phyloP scores from a whole-genome alignment of 2,888 invertebrate genomes.

The Octodonta nipae region DNA sequence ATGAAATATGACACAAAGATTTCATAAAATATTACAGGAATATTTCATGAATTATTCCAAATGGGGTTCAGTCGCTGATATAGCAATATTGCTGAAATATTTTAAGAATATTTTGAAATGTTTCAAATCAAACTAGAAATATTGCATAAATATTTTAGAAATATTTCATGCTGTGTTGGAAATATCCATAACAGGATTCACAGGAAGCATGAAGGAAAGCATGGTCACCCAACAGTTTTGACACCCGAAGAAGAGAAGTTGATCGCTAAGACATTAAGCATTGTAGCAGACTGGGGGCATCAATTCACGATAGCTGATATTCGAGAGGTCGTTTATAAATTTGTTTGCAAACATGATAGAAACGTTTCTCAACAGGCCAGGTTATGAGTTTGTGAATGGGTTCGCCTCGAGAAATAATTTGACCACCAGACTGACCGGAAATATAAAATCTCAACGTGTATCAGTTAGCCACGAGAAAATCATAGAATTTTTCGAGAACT shows the following conservation, averaged over 20 bases:
- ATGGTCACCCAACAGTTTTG: neutral
- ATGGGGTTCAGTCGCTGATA: too few relatives aligned
- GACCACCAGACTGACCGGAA: constrained; percentile 6
- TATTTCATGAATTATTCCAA: too few relatives aligned
- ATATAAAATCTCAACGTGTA: too few relatives aligned
- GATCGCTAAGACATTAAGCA: neutral
- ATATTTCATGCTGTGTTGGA: too few relatives aligned
- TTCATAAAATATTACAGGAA: too few relatives aligned
- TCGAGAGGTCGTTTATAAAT: neutral
- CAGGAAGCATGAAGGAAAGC: neutral
- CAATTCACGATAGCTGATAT: neutral
- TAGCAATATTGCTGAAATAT: too few relatives aligned
- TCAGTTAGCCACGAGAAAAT: constrained; percentile 3
- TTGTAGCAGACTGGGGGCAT: neutral
- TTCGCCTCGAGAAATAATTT: constrained; percentile 8
- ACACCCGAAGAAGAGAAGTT: neutral
- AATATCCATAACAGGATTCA: neutral
- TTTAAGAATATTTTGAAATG: too few relatives aligned
- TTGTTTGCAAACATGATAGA: neutral
- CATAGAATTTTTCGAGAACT: constrained; percentile 7
- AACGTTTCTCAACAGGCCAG: constrained; percentile 6
- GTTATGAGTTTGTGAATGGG: constrained; percentile 5
- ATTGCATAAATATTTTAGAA: too few relatives aligned
- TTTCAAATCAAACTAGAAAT: too few relatives aligned
- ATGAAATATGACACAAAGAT: too few relatives aligned